Conservation (phyloP, 2,113 vertebrate species). For the Aphelocoma coerulescens region DNA sequence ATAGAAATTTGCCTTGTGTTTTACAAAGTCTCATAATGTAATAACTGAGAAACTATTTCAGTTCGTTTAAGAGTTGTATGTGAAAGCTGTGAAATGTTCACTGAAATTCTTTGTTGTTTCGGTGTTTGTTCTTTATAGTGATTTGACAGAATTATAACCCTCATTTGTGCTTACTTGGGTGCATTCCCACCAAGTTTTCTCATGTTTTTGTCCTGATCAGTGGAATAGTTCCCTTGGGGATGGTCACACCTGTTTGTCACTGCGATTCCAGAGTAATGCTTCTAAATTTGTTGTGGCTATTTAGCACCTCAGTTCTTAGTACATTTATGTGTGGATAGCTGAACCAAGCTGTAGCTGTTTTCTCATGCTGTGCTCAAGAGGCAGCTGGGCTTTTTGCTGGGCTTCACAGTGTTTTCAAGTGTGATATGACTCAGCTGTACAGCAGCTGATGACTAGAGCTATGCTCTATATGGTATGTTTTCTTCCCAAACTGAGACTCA, state of each 20-base stretch:
- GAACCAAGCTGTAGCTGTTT: background rate
- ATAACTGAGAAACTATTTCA: background rate
- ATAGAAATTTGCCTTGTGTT: background rate
- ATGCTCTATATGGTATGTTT: background rate
- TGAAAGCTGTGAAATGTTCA: background rate
- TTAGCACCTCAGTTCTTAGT: background rate
- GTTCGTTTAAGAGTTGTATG: background rate
- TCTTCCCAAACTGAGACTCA: background rate
- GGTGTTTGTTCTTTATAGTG: background rate
- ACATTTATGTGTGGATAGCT: background rate
- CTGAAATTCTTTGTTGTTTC: background rate
- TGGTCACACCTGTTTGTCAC: background rate
- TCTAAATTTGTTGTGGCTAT: background rate
- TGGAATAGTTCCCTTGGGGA: background rate
- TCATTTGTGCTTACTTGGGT: background rate
- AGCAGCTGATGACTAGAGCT: background rate
- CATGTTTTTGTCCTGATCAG: background rate
- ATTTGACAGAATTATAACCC: background rate
- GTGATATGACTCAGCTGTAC: background rate
- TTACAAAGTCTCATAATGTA: background rate
- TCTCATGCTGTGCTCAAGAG: background rate
- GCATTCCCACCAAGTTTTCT: background rate
- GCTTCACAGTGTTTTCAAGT: background rate
- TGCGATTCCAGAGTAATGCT: background rate
- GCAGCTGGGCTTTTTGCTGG: background rate